Evolutionary conservation across 2,888 invertebrate species (phyloP).

Genomic region (Halictus ligatus): DNA sequence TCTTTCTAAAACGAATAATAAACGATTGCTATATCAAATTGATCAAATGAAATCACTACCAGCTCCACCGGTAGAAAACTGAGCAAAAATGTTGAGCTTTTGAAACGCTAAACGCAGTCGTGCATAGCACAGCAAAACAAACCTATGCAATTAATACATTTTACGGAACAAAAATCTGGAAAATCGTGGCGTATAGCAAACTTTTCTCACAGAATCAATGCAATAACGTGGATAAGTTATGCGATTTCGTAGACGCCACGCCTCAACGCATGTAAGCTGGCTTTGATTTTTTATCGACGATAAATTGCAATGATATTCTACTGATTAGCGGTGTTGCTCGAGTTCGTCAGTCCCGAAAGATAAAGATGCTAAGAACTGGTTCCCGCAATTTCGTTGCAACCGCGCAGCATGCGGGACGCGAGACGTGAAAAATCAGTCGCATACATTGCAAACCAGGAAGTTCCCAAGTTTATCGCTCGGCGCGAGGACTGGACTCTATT

Average conservation of each 20-base stretch:
- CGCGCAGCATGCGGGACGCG: not conserved
- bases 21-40: not conserved
- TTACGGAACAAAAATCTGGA: not conserved
- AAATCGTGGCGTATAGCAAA: not conserved
- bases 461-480: conserved; percentile 14
- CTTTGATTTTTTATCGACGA: not conserved
- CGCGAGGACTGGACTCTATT: conserved; percentile 46
- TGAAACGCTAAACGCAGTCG: not conserved
- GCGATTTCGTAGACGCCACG: not conserved
- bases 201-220: not conserved
- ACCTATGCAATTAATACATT: not conserved
- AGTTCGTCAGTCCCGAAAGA: not conserved
- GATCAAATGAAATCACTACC: not conserved
- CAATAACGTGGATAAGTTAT: too few relatives aligned
- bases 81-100: not conserved
- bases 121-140: not conserved
- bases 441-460: conserved; percentile 38
- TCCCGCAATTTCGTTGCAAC: not conserved
- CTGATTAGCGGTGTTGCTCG: not conserved
- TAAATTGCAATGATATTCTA: rapidly evolving
- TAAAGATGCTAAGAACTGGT: not conserved
- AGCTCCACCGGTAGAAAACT: not conserved
- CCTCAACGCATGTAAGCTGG: not conserved
- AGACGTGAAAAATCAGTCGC: conserved; percentile 13
- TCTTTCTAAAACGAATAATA: not conserved